A percentile compares a stretch with the other conserved stretches of the same genome.
phyloP scores from a whole-genome alignment of 2,113 vertebrate species.

The Actenoides lindsayi region DNA sequence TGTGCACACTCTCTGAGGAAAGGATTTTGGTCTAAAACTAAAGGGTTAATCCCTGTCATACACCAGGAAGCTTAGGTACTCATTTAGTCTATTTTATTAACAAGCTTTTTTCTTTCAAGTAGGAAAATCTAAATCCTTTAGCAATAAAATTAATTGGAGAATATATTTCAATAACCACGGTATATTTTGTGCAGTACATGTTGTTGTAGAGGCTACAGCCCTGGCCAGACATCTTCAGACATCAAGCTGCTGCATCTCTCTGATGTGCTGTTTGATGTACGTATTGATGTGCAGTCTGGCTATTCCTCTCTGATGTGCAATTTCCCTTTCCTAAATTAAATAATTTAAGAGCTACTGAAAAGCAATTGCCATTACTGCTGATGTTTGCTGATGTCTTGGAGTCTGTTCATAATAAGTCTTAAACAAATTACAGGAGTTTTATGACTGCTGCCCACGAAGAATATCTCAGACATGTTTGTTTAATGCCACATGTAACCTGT shows the following conservation, averaged over 20 bases:
- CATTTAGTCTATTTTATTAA: neutral
- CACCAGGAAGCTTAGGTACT: neutral
- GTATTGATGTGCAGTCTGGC: neutral
- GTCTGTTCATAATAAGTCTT: slow-evolving; percentile 8
- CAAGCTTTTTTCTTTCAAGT: neutral
- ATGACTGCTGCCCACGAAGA: neutral
- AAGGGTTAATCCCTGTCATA: neutral
- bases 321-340: slow-evolving; percentile 53
- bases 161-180: neutral
- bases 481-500: neutral
- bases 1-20: neutral
- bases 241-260: slow-evolving; percentile 34
- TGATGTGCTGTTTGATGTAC: slow-evolving; percentile 5
- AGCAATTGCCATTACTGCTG: slow-evolving; percentile 17
- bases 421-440: slow-evolving; percentile 3
- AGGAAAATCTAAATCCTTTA: slow-evolving; percentile 6
- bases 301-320: slow-evolving; percentile 10
- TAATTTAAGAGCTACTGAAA: slow-evolving; percentile 29
- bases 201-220: neutral
- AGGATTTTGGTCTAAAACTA: neutral
- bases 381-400: slow-evolving; percentile 1
- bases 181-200: neutral
- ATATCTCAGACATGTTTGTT: neutral
- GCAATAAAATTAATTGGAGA: neutral
- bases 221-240: slow-evolving; percentile 17